These are phyloP conservation scores for Chymomyza amoena DNA, from an alignment of 2,888 invertebrate species.

Conservation along the genomic window DNA sequence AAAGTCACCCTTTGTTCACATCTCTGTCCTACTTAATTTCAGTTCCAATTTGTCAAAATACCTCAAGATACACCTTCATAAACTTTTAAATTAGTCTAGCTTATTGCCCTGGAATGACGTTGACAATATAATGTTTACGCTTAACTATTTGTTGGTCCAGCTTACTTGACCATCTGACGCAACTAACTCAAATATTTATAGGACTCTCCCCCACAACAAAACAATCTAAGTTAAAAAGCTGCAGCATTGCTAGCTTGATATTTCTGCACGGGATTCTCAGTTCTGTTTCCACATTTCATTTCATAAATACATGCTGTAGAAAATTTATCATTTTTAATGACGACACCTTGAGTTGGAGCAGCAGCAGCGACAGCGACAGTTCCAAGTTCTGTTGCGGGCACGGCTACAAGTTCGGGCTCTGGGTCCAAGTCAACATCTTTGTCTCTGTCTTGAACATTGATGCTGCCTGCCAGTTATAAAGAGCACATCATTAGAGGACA, in stretches of 20 bases:
- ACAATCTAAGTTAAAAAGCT: slow-evolving; percentile 24
- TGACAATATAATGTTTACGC: slow-evolving; percentile 22
- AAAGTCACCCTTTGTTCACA: no score
- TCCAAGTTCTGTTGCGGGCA: no score
- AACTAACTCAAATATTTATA: not conserved
- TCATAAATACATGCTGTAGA: slow-evolving; percentile 29
- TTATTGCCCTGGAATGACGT: slow-evolving; percentile 39
- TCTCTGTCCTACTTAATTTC: no score
- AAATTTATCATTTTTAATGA: slow-evolving; percentile 66
- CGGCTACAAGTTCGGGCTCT: no score
- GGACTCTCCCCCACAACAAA: not conserved
- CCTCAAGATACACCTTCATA: no score
- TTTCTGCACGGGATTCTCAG: not conserved
- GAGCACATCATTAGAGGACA: slow-evolving; percentile 37
- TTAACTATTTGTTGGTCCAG: not conserved
- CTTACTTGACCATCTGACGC: not conserved
- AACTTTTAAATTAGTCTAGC: slow-evolving; percentile 37
- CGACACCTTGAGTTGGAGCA: slow-evolving; percentile 49
- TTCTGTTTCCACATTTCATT: slow-evolving; percentile 38
- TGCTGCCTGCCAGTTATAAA: slow-evolving; percentile 3
- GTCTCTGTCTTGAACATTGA: not conserved
- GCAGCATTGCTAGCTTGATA: not conserved
- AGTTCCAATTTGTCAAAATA: no score
- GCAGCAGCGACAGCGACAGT: not conserved
- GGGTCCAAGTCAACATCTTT: not conserved